Conservation (phyloP, 2,888 invertebrate genomes). For the Pristionchus fissidentatus region DNA sequence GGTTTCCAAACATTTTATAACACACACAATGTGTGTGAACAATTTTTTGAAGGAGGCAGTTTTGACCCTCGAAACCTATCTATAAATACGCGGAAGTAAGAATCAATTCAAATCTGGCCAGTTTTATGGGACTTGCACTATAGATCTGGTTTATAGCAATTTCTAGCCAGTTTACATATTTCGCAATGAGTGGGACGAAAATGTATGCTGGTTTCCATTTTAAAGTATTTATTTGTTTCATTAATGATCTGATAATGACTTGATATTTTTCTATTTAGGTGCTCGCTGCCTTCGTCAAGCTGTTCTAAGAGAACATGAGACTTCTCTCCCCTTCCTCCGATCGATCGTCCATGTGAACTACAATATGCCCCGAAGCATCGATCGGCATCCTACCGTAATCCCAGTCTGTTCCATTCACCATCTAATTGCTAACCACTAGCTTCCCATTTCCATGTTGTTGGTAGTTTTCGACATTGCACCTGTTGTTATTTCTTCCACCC, state of each 20-base stretch:
- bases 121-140: no score
- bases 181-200: no score
- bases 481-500: neutral
- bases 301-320: constrained; percentile 7
- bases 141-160: no score
- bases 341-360: neutral
- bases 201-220: no score
- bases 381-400: neutral
- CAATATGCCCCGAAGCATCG: neutral
- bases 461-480: constrained; percentile 20
- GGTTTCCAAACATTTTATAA: neutral
- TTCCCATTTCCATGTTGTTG: neutral
- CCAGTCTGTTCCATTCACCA: constrained; percentile 4
- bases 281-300: neutral
- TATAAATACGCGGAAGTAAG: no score
- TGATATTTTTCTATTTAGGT: neutral
- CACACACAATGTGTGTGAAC: neutral
- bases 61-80: no score
- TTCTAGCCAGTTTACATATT: no score
- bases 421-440: neutral
- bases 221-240: neutral
- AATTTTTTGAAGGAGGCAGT: no score
- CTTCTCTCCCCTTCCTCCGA: neutral
- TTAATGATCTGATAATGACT: neutral
- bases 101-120: no score